These are phyloP conservation scores for Neoscelio sp. DNA, from an alignment of 2,888 invertebrate species.

Conservation along the genomic window DNA sequence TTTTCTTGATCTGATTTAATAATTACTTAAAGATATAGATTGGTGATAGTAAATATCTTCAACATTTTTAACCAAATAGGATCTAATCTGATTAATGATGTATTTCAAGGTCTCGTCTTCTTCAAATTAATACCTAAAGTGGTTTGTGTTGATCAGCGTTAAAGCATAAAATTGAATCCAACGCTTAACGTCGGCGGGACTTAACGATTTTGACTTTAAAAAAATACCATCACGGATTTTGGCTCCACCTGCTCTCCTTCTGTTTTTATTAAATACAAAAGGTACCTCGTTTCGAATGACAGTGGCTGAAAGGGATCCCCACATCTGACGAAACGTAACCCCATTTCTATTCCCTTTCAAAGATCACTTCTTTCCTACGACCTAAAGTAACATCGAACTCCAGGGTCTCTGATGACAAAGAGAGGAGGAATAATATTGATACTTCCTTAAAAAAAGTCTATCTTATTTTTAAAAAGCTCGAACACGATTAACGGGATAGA, in stretches of 20 bases:
- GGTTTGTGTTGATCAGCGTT: conserved; percentile 8
- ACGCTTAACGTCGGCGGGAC: background rate
- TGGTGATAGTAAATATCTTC: background rate
- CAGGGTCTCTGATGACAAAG: conserved; percentile 30
- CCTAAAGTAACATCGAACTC: conserved; percentile 41
- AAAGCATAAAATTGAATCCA: no score
- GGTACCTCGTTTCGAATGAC: conserved; percentile 38
- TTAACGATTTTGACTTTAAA: conserved; percentile 29
- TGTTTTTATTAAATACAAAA: conserved; percentile 37
- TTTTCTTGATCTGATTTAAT: no score
- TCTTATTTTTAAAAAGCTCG: background rate
- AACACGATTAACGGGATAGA: no score
- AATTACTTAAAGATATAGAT: background rate
- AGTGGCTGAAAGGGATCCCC: conserved; percentile 39
- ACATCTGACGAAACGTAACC: conserved; percentile 39
- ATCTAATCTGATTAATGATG: conserved; percentile 27
- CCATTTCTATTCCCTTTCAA: conserved; percentile 53
- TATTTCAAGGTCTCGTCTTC: conserved; percentile 8
- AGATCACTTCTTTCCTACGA: conserved; percentile 43
- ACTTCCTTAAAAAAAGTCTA: conserved; percentile 21
- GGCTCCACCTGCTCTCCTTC: conserved; percentile 45
- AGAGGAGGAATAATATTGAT: conserved; percentile 50
- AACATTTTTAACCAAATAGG: conserved; percentile 13
- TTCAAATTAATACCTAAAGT: conserved; percentile 20
- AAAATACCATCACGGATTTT: conserved; percentile 15